Base-by-base conservation (phyloP, 2,888 invertebrate species). In the Andrena praecox region DNA sequence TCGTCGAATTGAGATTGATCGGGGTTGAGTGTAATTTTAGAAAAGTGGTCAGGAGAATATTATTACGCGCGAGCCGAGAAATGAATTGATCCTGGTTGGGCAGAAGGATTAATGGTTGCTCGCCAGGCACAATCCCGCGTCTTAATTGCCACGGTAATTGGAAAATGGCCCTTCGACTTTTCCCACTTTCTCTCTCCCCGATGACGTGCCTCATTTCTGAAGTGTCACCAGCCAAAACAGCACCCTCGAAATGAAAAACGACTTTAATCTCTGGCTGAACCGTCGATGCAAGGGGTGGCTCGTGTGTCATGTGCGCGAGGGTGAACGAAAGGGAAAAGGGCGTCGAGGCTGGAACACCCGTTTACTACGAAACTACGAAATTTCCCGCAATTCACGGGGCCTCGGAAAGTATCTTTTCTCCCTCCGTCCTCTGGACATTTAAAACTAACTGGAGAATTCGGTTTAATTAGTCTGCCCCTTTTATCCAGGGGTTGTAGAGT, bases 251-350 rank as follows among this genome's bases (percentile, higher is more conserved):
- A 88, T 88, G 89, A 88, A 80, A 89, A 87, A 89, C 75, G 85
- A 80, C 80, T 88, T 89, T 88, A 89, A 89, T 88, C 89, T 89
- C 81, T 75, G 79, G 77, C 79, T 56, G 64, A 78, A 68, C 62
- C 72, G 77, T 77, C 67, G 82, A 88, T 85, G 85, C 72, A 80
- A 75, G 80, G 80, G 87, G 82, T 77, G 71, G 77, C 60, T 81
- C 84, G 76, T 75, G 79, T 85, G 76, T 88, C 83, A 81, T 66
- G 68, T 69, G 60, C 71, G 81, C 42, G 69, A 82, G 80, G 79
- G 73, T 75, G 72, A 68, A 74, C 77, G 76, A 72, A 62, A 68
- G 77, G 64, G 62, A 52, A 48, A 52, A 48, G 35, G 67, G 42
- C 52, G 76, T 56, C 67, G 73, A 66, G 59, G 35, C 67, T 59